Base-by-base conservation (phyloP, 1,140 invertebrate species). In the Drosophila kohkoa region DNA sequence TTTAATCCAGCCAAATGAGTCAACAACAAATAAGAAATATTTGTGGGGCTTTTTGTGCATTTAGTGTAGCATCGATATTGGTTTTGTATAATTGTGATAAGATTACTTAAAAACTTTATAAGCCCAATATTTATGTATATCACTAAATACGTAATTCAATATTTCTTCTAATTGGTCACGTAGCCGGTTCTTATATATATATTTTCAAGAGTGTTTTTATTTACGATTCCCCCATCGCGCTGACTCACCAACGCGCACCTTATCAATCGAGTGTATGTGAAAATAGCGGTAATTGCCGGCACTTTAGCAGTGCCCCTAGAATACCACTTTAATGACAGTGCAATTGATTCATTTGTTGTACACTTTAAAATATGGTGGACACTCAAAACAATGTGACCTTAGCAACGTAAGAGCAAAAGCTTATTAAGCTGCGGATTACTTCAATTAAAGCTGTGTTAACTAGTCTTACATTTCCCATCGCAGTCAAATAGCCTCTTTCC, bases 81-180 rank as follows among this genome's bases (percentile, higher is more conserved):
- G 38, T 20, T 60, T 74, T 62, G 60, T 38, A 69, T 77, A 32
- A 54, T 65, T 60, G 45, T 20, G 71, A 75, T 77, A 75, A 77
- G 75, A 70, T 75, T 77, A 55, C 25, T 38, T 66, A 28, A 63
- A 43, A 48, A 62, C n/a, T 55, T 69, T 62, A 49, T 68, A 55
- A 30, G 48, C n/a, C 58, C 30, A 43, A 43, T 43, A 38, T 68
- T 74, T 62, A 55, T 62, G 49, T 48, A 70, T 70, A 75, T 75
- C 57, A 63, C 55, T 15, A 65, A 59, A 38, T 72, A 48, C 59
- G 52, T 52, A 43, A 58, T 62, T 60, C 54, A 63, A 55, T 52
- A 60, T 30, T 58, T 68, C 20, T 16, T 65, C 38, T 10, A 46
- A 88, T 83, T 83, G 83, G 77, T 88, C 83, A 87, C 83, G 83